These are phyloP conservation scores for Leptinotarsa texana DNA, from an alignment of 1,140 invertebrate species.

Conservation along the genomic window DNA sequence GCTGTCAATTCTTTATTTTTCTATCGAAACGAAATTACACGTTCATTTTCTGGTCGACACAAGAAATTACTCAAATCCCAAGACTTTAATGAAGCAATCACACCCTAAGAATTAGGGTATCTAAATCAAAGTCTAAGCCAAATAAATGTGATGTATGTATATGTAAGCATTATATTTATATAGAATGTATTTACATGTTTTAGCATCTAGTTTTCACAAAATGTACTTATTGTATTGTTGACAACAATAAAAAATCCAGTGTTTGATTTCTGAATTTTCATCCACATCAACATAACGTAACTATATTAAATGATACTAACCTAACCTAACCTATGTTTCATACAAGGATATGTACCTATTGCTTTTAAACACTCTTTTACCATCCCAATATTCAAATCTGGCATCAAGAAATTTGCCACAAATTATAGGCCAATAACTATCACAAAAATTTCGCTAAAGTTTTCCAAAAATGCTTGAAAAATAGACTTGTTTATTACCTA, in stretches of 20 bases:
- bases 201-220: slow-evolving; percentile 20
- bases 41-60: not conserved
- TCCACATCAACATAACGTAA: not conserved
- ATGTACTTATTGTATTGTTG: slow-evolving; percentile 30
- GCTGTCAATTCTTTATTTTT: too few relatives aligned
- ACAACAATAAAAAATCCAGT: slow-evolving; percentile 11
- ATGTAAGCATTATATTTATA: slow-evolving; percentile 24
- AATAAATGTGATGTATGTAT: slow-evolving; percentile 23
- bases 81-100: slow-evolving; percentile 11
- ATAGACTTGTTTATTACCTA: too few relatives aligned
- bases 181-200: slow-evolving; percentile 24
- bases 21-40: too few relatives aligned
- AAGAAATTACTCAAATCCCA: not conserved
- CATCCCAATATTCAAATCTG: too few relatives aligned
- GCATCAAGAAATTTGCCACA: too few relatives aligned
- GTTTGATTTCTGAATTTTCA: not conserved
- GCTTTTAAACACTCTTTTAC: too few relatives aligned
- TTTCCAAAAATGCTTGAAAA: too few relatives aligned
- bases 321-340: too few relatives aligned
- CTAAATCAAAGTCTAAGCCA: slow-evolving; percentile 18
- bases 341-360: too few relatives aligned
- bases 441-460: too few relatives aligned
- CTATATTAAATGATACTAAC: too few relatives aligned
- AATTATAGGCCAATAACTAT: too few relatives aligned
- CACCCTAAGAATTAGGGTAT: slow-evolving; percentile 17